phyloP scores from a whole-genome alignment of 2,888 invertebrate species.

The Pseudeuparius sepicola region DNA sequence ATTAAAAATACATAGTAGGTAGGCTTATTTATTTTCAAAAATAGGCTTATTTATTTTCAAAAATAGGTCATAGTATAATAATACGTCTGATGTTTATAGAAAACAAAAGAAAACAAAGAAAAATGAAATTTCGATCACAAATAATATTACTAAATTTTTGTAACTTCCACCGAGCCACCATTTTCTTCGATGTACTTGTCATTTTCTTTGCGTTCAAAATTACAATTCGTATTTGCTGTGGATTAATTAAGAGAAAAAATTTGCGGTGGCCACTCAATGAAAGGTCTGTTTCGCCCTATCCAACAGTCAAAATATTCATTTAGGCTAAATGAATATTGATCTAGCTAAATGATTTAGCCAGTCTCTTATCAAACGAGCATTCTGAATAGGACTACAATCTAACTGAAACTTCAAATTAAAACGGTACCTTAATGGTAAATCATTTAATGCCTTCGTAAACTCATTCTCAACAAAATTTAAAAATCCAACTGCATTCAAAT shows the following conservation, averaged over 20 bases:
- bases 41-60: neutral
- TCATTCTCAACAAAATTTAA: slow-evolving; percentile 1
- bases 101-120: neutral
- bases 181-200: no score
- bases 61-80: neutral
- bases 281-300: slow-evolving; percentile 2
- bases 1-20: no score
- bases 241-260: no score
- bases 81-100: neutral
- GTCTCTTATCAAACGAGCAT: slow-evolving; percentile 3
- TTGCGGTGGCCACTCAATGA: slow-evolving; percentile 2
- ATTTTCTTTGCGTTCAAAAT: slow-evolving; percentile 1
- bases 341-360: no score
- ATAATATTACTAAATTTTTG: neutral
- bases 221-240: neutral
- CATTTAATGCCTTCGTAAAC: slow-evolving; percentile 1
- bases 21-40: neutral
- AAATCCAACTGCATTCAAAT: slow-evolving; percentile 2
- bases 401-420: slow-evolving; percentile 2
- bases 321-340: no score
- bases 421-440: slow-evolving; percentile 1
- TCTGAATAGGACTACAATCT: slow-evolving; percentile 2
- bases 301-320: slow-evolving; percentile 3
- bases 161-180: no score
- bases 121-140: neutral